Conservation (phyloP, 2,797 vertebrate genomes). For the Telmatherina bonti region DNA sequence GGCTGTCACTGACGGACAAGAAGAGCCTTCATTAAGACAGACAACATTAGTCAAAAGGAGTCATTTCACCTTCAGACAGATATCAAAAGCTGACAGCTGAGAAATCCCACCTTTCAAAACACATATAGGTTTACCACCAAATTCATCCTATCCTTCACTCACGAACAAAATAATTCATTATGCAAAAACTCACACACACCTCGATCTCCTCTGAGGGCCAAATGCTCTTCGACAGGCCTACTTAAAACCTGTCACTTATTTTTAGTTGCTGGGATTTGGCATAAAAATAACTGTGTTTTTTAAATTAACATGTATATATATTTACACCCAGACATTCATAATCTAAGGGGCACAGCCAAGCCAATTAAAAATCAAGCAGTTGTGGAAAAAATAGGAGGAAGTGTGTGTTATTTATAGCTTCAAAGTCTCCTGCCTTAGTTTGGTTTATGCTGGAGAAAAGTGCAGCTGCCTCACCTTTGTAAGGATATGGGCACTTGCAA, state of each 20-base stretch:
- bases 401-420: constrained; percentile 61
- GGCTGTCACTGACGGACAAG: constrained; percentile 40
- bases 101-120: constrained; percentile 54
- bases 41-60: constrained; percentile 56
- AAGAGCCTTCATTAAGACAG: constrained; percentile 32
- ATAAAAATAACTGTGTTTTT: constrained; percentile 27
- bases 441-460: constrained; percentile 26
- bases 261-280: constrained; percentile 13
- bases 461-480: constrained; percentile 29
- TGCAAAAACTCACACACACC: constrained; percentile 22
- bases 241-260: constrained; percentile 50
- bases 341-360: constrained; percentile 18
- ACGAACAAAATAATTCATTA: constrained; percentile 19
- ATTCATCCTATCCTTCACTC: constrained; percentile 12
- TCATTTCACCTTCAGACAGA: constrained; percentile 49
- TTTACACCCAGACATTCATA: constrained; percentile 2
- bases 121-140: constrained; percentile 35
- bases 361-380: constrained; percentile 55
- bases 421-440: constrained; percentile 57
- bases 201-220: constrained; percentile 34
- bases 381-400: constrained; percentile 34
- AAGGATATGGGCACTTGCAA: constrained; percentile 27
- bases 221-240: constrained; percentile 41
- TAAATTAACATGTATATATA: constrained; percentile 5
- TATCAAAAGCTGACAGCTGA: constrained; percentile 59